Conservation (phyloP, 2,113 vertebrate genomes). For the Promerops cafer region DNA sequence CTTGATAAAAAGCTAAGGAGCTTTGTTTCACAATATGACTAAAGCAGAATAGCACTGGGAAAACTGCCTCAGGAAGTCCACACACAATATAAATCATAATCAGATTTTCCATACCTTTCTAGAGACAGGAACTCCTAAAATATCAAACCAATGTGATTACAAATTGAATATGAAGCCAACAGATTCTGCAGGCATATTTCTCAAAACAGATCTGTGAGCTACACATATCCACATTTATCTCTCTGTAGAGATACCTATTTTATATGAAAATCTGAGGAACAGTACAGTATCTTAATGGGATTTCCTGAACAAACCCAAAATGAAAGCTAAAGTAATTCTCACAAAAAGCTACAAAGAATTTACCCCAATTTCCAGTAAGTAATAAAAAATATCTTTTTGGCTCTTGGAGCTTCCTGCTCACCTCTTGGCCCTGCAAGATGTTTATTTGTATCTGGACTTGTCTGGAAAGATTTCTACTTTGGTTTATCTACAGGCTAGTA, state of each 20-base stretch:
- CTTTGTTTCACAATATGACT: constrained; percentile 50
- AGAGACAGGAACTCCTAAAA: constrained; percentile 74
- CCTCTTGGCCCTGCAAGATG: neutral
- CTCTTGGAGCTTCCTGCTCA: neutral
- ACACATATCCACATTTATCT: neutral
- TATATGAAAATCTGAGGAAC: neutral
- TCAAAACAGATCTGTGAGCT: neutral
- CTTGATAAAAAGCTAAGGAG: constrained; percentile 35
- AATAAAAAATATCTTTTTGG: neutral
- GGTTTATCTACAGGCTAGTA: neutral
- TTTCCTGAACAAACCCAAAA: neutral
- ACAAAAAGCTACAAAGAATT: neutral
- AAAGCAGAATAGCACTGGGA: constrained; percentile 62
- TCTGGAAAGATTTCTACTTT: neutral
- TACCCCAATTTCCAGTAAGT: neutral
- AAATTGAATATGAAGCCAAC: neutral
- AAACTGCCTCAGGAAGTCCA: constrained; percentile 71
- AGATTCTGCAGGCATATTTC: neutral
- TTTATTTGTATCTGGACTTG: neutral
- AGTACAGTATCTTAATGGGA: neutral
- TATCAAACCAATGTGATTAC: constrained; percentile 35
- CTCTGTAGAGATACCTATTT: neutral
- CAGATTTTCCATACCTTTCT: constrained; percentile 71
- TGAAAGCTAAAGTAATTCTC: neutral
- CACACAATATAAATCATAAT: constrained; percentile 70